These are phyloP conservation scores for Thecophora atra DNA, from an alignment of 2,888 invertebrate genomes.

Conservation along the genomic window DNA sequence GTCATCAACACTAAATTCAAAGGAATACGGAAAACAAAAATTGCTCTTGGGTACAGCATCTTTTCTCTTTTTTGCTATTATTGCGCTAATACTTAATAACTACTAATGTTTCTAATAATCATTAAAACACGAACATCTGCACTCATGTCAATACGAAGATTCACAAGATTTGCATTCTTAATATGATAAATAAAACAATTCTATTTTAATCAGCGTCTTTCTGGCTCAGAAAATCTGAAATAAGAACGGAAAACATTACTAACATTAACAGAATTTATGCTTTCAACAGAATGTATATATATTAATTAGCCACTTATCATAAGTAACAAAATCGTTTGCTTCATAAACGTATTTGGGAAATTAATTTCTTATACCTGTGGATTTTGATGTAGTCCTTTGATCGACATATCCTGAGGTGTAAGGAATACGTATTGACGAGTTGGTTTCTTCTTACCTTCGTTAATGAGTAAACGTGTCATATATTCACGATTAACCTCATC, in stretches of 20 bases:
- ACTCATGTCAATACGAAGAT: not conserved
- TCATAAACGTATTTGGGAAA: too few relatives aligned
- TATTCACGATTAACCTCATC: constrained; percentile 85
- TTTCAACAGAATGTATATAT: not conserved
- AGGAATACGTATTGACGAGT: constrained; percentile 87
- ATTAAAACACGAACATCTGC: too few relatives aligned
- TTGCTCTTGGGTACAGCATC: too few relatives aligned
- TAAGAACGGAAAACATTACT: constrained; percentile 15
- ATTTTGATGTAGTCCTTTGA: constrained; percentile 70
- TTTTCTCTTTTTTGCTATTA: too few relatives aligned
- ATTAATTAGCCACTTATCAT: not conserved
- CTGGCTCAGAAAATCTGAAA: constrained; percentile 30
- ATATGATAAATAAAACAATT: constrained; percentile 3
- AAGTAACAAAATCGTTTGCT: not conserved
- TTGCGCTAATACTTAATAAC: too few relatives aligned
- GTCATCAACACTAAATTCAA: too few relatives aligned
- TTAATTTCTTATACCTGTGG: constrained; percentile 72
- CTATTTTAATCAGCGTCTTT: constrained; percentile 14
- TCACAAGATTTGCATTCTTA: too few relatives aligned
- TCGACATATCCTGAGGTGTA: constrained; percentile 83
- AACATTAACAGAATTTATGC: not conserved
- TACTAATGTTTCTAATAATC: too few relatives aligned
- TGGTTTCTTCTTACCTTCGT: constrained; percentile 75
- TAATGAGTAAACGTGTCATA: constrained; percentile 80
- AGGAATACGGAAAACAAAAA: too few relatives aligned